A percentile compares a stretch with the other conserved stretches of the same genome.
Evolutionary conservation across 2,113 vertebrate genomes (phyloP).

Genomic region (Callaeas wilsoni): DNA sequence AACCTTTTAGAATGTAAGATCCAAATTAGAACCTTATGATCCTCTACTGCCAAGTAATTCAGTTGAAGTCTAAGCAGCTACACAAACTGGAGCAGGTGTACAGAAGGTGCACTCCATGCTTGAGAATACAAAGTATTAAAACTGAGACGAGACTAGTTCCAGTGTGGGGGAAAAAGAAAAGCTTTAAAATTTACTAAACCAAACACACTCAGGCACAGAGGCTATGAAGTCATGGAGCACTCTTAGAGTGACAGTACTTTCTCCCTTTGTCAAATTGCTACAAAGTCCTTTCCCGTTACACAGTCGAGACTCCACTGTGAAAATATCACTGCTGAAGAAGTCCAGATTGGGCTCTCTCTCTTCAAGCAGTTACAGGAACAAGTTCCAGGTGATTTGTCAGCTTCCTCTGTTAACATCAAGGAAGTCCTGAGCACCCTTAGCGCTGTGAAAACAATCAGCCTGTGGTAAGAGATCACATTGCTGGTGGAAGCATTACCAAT

Average conservation of each 20-base stretch:
- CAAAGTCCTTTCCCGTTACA: neutral
- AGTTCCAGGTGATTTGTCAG: slow-evolving; percentile 38
- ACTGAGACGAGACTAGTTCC: slow-evolving; percentile 11
- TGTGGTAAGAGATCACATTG: slow-evolving; percentile 28
- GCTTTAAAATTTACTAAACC: slow-evolving; percentile 11
- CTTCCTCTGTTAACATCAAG: slow-evolving; percentile 25
- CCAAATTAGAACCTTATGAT: neutral
- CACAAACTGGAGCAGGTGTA: slow-evolving; percentile 4
- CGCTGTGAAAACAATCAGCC: slow-evolving; percentile 15
- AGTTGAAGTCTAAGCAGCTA: slow-evolving; percentile 9
- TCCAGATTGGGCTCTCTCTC: slow-evolving; percentile 10
- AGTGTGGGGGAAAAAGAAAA: neutral
- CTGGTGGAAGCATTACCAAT: slow-evolving; percentile 43
- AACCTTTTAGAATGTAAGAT: slow-evolving; percentile 2
- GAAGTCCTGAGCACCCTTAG: slow-evolving; percentile 58
- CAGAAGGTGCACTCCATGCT: slow-evolving; percentile 30
- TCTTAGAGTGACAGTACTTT: slow-evolving; percentile 20
- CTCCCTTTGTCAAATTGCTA: neutral
- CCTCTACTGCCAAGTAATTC: neutral
- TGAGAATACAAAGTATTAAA: slow-evolving; percentile 17
- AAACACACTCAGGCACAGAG: slow-evolving; percentile 38
- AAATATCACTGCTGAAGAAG: neutral
- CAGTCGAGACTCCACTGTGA: neutral
- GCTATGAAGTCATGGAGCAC: slow-evolving; percentile 26
- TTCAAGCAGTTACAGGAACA: neutral